Conservation (phyloP, 2,113 vertebrate species). For the Chauna torquata region DNA sequence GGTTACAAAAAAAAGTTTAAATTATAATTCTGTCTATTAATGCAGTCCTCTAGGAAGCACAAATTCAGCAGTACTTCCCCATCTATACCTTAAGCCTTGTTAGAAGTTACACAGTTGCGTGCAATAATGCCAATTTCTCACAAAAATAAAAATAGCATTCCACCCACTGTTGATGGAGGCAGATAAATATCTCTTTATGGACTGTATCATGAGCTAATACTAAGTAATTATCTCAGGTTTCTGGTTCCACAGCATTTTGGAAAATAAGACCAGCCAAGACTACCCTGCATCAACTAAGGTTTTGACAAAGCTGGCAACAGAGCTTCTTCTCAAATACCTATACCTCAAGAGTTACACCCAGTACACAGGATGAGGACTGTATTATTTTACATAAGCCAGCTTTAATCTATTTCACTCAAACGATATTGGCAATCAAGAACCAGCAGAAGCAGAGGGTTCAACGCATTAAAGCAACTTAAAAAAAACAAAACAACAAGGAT, state of each 20-base stretch:
- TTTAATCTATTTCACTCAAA: not conserved
- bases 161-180: not conserved
- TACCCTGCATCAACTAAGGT: fast-evolving
- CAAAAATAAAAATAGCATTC: not conserved
- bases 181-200: not conserved
- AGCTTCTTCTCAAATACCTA: not conserved
- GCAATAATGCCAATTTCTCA: not conserved
- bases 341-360: not conserved
- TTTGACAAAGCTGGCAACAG: not conserved
- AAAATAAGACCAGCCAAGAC: not conserved
- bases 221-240: not conserved
- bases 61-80: not conserved
- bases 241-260: not conserved
- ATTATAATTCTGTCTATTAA: not conserved
- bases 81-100: not conserved
- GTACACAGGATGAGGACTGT: not conserved
- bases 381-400: not conserved
- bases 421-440: not conserved
- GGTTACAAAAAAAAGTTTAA: not conserved
- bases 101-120: not conserved
- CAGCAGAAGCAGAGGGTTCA: not conserved
- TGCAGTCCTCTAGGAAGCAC: not conserved
- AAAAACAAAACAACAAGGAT: not conserved
- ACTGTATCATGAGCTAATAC: not conserved
- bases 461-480: not conserved